Evolutionary conservation across 2,113 vertebrate genomes (phyloP), one percentile per base, ranked within the genome.

Genomic region (Burhinus bistriatus): DNA sequence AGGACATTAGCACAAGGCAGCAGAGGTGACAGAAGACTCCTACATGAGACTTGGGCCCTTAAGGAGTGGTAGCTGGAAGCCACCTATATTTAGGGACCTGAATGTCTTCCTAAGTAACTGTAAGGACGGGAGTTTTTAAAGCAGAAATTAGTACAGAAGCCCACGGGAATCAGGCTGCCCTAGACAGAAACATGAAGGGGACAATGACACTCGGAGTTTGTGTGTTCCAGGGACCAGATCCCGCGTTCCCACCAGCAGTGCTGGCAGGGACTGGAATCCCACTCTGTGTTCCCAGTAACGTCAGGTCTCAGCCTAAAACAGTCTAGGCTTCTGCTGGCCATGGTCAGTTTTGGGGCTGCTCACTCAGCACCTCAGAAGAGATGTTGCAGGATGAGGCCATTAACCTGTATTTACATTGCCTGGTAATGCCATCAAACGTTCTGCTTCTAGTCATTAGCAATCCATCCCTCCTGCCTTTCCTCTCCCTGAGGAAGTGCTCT

Each of bases 391-490:
- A 94, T 97, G 87, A 83, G 89, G 64, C 89, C 94, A 64, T 94
- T 44, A 91, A 68, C 51, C 75, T 5, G 2, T 88, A 72, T 90
- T 95, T 8, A 83, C 68, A 18, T 93, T 65, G 90, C 66, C 97
- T 94, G 95, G 92, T 94, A 96, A 95, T 93, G 72, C 80, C 90
- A 97, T 97, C 97, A 97, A 76, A 90, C 2, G 2, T 47, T 71
- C 83, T 89, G 16, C 89, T 93, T 75, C 44, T 65, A 88, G 89
- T 91, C 95, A 77, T 91, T 90, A 84, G 75, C 95, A 96, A 97
- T 61, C 87, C 93, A 87, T 77, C 87, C 73, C 86, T 90, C 79
- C 87, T 62, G 38, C 58, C 79, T 89, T 95, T 89, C 70, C 55
- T 49, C 59, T 94, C 95, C 95, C 97, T 30, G 34, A 87, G 97